These are phyloP conservation scores for Pampusana beccarii DNA, from an alignment of 2,113 vertebrate genomes.

Conservation along the genomic window DNA sequence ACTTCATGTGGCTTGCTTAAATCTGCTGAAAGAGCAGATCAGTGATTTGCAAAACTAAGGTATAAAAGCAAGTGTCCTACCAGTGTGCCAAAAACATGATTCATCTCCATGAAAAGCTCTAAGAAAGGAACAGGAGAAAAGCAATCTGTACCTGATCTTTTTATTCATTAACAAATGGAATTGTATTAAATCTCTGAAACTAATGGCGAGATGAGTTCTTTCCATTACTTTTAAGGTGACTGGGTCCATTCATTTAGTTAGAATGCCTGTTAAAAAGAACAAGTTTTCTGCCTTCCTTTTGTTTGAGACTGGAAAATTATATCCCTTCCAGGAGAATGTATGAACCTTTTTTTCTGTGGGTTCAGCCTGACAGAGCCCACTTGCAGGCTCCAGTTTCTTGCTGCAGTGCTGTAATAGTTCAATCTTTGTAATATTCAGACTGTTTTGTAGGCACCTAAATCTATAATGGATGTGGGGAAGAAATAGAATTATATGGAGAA, in stretches of 20 bases:
- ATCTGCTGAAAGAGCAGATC: slow-evolving; percentile 15
- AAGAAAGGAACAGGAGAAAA: not conserved
- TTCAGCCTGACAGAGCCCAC: not conserved
- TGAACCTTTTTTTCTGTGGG: not conserved
- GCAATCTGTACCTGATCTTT: not conserved
- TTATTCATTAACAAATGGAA: not conserved
- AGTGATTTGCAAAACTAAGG: not conserved
- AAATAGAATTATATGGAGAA: not conserved
- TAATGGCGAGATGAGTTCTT: not conserved
- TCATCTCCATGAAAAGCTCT: not conserved
- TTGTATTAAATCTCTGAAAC: slow-evolving; percentile 26
- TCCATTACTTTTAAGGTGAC: slow-evolving; percentile 4
- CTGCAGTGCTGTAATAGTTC: not conserved
- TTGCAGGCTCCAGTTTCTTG: not conserved
- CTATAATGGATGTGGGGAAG: not conserved
- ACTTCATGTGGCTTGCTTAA: not conserved
- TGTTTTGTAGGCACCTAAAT: not conserved
- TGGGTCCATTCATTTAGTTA: not conserved
- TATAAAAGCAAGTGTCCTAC: not conserved
- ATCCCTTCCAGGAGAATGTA: not conserved
- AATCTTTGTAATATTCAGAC: not conserved
- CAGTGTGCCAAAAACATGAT: not conserved
- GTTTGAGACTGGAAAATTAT: not conserved
- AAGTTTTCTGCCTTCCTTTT: not conserved
- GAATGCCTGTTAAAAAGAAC: not conserved